phyloP scores from a whole-genome alignment of 2,113 vertebrate species.

The Emydocephalus ijimae region DNA sequence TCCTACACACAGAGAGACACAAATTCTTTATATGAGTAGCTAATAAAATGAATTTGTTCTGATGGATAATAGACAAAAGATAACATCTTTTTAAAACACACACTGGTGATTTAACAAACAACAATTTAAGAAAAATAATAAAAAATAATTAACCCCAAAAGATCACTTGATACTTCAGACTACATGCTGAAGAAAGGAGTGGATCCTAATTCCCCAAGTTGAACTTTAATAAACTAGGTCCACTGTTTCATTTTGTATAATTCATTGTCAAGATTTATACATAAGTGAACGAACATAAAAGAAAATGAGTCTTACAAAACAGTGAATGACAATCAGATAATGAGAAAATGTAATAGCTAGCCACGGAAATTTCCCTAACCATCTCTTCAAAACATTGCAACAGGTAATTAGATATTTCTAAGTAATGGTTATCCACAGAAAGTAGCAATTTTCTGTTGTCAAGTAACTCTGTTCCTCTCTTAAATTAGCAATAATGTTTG shows the following conservation, averaged over 20 bases:
- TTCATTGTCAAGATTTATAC: background rate
- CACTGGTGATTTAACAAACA: too few relatives aligned
- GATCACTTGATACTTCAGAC: background rate
- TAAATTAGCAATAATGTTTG: conserved; percentile 17
- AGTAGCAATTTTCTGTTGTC: background rate
- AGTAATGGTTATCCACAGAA: conserved; percentile 6
- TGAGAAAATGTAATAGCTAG: background rate
- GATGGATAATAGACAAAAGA: background rate
- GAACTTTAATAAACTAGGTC: background rate
- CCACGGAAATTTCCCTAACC: background rate
- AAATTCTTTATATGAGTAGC: background rate
- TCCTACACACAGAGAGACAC: background rate
- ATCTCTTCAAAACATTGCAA: background rate
- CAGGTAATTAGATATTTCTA: conserved; percentile 5
- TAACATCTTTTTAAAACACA: too few relatives aligned
- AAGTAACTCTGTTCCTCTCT: conserved; percentile 26
- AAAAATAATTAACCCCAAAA: background rate
- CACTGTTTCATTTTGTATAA: background rate
- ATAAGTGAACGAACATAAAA: conserved; percentile 8
- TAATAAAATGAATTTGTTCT: background rate
- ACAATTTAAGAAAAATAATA: background rate
- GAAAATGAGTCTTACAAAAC: background rate
- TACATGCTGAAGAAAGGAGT: background rate
- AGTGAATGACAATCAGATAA: background rate
- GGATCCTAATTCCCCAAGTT: background rate